Base-by-base conservation (phyloP, 2,888 invertebrate genomes). In the Microdon myrmicae region DNA sequence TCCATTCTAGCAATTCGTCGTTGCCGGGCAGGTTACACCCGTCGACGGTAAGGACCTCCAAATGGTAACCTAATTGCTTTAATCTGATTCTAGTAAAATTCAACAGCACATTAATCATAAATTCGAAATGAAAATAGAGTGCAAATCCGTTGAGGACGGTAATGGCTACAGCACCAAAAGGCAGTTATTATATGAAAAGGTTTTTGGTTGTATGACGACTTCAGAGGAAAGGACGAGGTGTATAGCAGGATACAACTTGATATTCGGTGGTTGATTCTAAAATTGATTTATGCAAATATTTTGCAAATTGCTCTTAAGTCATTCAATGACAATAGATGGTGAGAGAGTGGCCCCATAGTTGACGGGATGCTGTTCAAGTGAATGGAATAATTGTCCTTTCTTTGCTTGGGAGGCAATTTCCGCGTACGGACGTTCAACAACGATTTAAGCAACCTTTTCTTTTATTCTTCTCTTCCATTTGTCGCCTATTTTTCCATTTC, bases 201-300 rank as follows among this genome's bases (percentile, higher is more conserved):
- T n/a, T n/a, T n/a, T n/a, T n/a, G n/a, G n/a, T n/a, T n/a, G n/a
- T n/a, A n/a, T n/a, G 16, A 19, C 6, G 6, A 16, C 3, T 4
- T 12, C 0, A 7, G 25, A 1, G 31, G 16, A 13, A 10, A 16
- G 6, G 7, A 7, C 16, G 23, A 13, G 9, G 13, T 6, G 14
- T 3, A 13, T 4, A n/a, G 38, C n/a, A 17, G 16, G 22, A 26
- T 43, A 37, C n/a, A n/a, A n/a, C 35, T 53, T 58, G 58, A 53
- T 58, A 53, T 58, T 64, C 51, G 64, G 47, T 38, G 64, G 58
- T 53, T 51, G 64, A 58, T 58, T 58, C 47, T 64, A 53, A n/a
- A 58, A 64, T 64, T 64, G 64, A 64, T 64, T 64, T 64, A 64
- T 64, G 64, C 64, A 56, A 64, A 64, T 58, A 64, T 58, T 53